phyloP scores from a whole-genome alignment of 2,797 vertebrate genomes.

The Microctenopoma steveboyesi region DNA sequence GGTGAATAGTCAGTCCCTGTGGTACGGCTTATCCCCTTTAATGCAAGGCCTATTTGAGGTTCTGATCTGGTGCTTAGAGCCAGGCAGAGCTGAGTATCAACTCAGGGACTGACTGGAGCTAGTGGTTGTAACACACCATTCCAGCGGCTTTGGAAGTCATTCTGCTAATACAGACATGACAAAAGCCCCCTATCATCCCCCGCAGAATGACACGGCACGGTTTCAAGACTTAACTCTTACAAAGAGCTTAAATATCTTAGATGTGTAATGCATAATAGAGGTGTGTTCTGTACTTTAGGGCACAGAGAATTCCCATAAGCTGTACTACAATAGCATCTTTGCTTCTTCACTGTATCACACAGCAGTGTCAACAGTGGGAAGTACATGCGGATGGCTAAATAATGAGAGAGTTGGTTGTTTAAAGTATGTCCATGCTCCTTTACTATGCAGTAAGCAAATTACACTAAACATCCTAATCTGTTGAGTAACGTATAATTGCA shows the following conservation, averaged over 20 bases:
- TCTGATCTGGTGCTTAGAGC: constrained; percentile 80
- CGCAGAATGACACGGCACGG: constrained; percentile 82
- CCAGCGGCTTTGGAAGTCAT: constrained; percentile 82
- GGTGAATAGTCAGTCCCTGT: constrained; percentile 65
- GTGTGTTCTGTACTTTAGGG: constrained; percentile 77
- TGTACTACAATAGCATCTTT: constrained; percentile 63
- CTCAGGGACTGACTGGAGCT: constrained; percentile 70
- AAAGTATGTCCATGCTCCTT: neutral
- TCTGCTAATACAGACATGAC: constrained; percentile 84
- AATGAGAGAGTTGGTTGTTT: constrained; percentile 20
- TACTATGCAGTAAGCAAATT: constrained; percentile 11
- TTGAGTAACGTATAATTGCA: constrained; percentile 18
- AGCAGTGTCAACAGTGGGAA: constrained; percentile 42
- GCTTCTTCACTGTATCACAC: constrained; percentile 46
- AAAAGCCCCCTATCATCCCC: constrained; percentile 83
- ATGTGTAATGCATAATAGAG: constrained; percentile 85
- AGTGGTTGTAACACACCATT: constrained; percentile 76
- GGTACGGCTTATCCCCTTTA: constrained; percentile 77
- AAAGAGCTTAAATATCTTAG: constrained; percentile 87
- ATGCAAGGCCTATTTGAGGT: constrained; percentile 75
- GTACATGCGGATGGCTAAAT: constrained; percentile 28
- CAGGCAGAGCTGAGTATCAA: constrained; percentile 64
- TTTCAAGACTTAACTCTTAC: constrained; percentile 82
- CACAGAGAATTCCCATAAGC: constrained; percentile 67
- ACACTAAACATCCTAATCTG: constrained; percentile 23